Base-by-base conservation (phyloP, 2,113 vertebrate species). In the Pachyramphus minor region DNA sequence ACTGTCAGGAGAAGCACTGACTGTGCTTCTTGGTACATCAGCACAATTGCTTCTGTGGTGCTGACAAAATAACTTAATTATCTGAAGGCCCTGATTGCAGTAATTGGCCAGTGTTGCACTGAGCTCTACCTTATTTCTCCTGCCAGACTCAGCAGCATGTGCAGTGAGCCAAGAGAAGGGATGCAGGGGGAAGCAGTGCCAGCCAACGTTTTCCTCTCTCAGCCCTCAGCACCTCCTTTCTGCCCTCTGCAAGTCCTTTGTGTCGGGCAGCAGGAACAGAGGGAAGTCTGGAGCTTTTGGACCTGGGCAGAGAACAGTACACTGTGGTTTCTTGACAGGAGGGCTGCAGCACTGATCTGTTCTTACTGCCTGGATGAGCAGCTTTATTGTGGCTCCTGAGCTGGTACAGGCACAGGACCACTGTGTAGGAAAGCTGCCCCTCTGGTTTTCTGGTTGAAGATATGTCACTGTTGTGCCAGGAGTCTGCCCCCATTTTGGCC, bases 21-120 rank as follows among this genome's bases (percentile, higher is more conserved):
- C 49, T 1, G 0, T 10, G 27, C 62, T 49, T 3, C 82, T 47
- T 4, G 23, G 44, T 37, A 0, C 30, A n/a, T 90, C 89, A 82
- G 56, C 89, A 49, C 62, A 58, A 92, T 75, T 59, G 79, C 75
- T 90, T 73, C 67, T 19, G 2, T 28, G 83, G 83, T 86, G 72
- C 80, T 90, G 92, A 88, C 84, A 90, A 52, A 96, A 59, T 58
- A 85, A 94, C 92, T 90, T 53, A 63, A 89, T 96, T 83, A 86
- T 12, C 53, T 11, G 39, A 9, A 27, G 28, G 79, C 89, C 25
- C 35, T 58, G 75, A 8, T 59, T 47, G 71, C 62, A 39, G 9
- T 67, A 82, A 92, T n/a, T 68, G 86, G 37, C 39, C 1, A 0
- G 2, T 8, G 35, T 27, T 44, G 60, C 37, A 1, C 15, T 5